Evolutionary conservation across 2,113 vertebrate species (phyloP), one percentile per base, ranked within the genome.

Genomic region (Leptobrachium leishanense): DNA sequence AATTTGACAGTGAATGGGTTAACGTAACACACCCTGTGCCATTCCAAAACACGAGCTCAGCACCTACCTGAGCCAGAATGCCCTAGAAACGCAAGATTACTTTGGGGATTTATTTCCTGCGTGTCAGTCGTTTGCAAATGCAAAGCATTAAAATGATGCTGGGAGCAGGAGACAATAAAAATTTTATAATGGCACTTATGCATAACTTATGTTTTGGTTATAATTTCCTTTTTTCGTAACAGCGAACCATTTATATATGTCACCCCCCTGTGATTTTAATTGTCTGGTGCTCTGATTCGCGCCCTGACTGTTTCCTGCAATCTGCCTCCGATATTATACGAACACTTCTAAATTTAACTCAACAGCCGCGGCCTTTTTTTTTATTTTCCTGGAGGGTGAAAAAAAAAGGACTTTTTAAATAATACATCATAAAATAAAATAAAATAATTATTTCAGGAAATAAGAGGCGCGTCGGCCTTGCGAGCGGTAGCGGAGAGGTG

Each of bases 381-480:
- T 31, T 31, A 31, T 31, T 31, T 31, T 31, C 20, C 20, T 59
- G 6, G 55, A 59, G 55, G 46, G 46, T 50, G 13, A 59, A 59
- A 11, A 59, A 59, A 59, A 59, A 59, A 59, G 13, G 2, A 59
- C 3, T 12, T 59, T 12, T 59, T 59, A 59, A 59, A 59, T 59
- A 59, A 59, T 59, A 59, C 50, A 67, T 68, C 75, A 76, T 76
- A 67, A 76, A 76, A 76, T 66, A 76, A 46, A 68, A 76, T 55
- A 76, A 68, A 50, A 43, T 42, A 12, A 43, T 68, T 9, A 46
- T 70, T 40, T 63, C 13, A 31, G 68, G 43, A 77, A 69, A 77
- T 55, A 7, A 59, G 39, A 77, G 68, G 76, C 57, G 55, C 70
- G 76, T 39, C 11, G 13, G 67, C 65, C 39, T 57, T 42, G 40